These are phyloP conservation scores for Agriopis leucophaearia DNA, from an alignment of 2,888 invertebrate species.

Conservation along the genomic window DNA sequence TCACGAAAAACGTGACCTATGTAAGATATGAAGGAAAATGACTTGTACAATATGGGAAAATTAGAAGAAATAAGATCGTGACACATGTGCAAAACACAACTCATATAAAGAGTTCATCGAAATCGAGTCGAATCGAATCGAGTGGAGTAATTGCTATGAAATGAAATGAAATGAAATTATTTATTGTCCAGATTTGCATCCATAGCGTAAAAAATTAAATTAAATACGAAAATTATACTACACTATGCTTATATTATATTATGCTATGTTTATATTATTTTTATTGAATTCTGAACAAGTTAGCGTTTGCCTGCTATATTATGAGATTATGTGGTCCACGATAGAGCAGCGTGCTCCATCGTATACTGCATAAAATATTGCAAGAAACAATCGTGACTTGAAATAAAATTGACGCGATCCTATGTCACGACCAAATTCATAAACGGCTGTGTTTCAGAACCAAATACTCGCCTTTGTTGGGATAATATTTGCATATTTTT, in stretches of 20 bases:
- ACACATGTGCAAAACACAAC: conserved; percentile 10
- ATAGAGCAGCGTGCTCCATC: not conserved
- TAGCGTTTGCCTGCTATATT: not conserved
- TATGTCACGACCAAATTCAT: not conserved
- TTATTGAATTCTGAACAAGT: not conserved
- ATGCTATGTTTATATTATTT: not conserved
- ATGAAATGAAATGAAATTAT: too few species aligned
- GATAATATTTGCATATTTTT: conserved; percentile 17
- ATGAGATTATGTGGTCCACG: not conserved
- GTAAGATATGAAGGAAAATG: conserved; percentile 22
- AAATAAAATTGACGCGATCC: too few species aligned
- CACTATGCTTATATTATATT: too few species aligned
- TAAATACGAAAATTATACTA: too few species aligned
- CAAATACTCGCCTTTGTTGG: conserved; percentile 9
- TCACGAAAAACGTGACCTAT: conserved; percentile 20
- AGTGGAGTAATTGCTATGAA: too few species aligned
- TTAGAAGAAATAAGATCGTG: conserved; percentile 10
- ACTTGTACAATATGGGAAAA: conserved; percentile 8
- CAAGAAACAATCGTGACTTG: too few species aligned
- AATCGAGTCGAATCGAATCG: too few species aligned
- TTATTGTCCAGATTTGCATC: too few species aligned
- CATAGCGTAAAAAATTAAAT: too few species aligned
- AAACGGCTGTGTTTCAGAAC: not conserved
- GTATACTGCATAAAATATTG: too few species aligned
- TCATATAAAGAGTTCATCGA: not conserved